Base-by-base conservation (phyloP, 2,113 vertebrate species). In the Indri indri region DNA sequence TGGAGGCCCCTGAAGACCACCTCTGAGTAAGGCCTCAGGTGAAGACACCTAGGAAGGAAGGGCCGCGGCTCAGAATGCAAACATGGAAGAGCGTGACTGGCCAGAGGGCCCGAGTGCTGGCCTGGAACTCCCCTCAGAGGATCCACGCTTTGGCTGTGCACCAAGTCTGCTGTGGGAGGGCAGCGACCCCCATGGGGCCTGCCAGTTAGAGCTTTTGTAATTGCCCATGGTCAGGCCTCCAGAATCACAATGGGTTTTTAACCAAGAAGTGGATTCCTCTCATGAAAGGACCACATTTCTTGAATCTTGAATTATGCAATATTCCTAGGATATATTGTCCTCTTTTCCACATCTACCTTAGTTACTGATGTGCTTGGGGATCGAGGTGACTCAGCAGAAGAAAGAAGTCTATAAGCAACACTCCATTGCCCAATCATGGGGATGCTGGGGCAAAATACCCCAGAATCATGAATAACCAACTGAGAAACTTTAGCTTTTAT, bases 401-500 rank as follows among this genome's bases (percentile, higher is more conserved):
- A 11, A 73, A 73, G 25, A 27, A 4, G 16, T 18, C 47, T 25
- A 3, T 6, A 65, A 8, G 3, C 32, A 85, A 79, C 13, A 45
- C 12, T 45, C 10, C 8, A 2, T 3, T 14, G 14, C 7, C 40
- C 68, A n/a, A 0, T 23, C 18, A 7, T 25, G 27, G 13, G n/a
- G 23, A 66, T 5, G 12, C 11, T 63, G 16, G 52, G n/a, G 8
- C 25, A 30, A 65, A 30, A 57, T 6, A 25, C 0, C 11, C 32
- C 8, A 1, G 25, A 20, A n/a, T 91, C 6, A 3, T 18, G 23
- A 68, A 9, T 10, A 83, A 42, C 13, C 0, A 0, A 4, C 22
- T 30, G 61, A 59, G 27, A 4, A 50, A 25, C 9, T 1, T 0
- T 3, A 0, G 25, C n/a, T 74, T 81, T 89, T 16, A 37, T 37